Evolutionary conservation across 2,888 invertebrate genomes (phyloP).

Genomic region (Harpalus rubripes): DNA sequence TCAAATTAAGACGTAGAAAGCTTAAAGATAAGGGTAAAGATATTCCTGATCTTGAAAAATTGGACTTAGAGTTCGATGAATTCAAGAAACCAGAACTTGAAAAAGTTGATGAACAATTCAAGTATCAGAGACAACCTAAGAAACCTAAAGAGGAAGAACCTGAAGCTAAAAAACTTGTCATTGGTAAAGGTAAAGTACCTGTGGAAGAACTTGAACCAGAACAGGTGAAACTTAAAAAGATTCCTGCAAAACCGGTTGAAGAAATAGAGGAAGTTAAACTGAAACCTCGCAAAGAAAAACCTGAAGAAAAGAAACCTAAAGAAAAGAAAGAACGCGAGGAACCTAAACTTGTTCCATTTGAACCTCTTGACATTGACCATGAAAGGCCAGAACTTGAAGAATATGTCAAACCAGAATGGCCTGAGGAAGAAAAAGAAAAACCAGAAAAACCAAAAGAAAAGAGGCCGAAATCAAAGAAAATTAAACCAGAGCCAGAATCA

Average conservation of each 20-base stretch:
- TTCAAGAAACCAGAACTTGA: slow-evolving; percentile 75
- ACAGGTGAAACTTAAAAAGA: slow-evolving; percentile 79
- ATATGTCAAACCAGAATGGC: slow-evolving; percentile 75
- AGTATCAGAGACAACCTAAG: slow-evolving; percentile 76
- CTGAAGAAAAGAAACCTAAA: slow-evolving; percentile 75
- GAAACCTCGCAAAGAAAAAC: slow-evolving; percentile 72
- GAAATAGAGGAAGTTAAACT: slow-evolving; percentile 74
- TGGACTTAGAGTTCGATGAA: slow-evolving; percentile 76
- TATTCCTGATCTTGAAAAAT: slow-evolving; percentile 76
- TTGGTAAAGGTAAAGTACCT: slow-evolving; percentile 79
- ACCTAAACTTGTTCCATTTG: slow-evolving; percentile 75
- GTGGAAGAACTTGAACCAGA: slow-evolving; percentile 76
- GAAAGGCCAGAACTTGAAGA: slow-evolving; percentile 75
- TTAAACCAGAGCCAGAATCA: slow-evolving; percentile 76
- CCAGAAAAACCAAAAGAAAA: slow-evolving; percentile 73
- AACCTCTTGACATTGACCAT: slow-evolving; percentile 75
- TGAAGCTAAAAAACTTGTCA: slow-evolving; percentile 75
- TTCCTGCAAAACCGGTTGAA: slow-evolving; percentile 76
- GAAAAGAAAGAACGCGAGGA: slow-evolving; percentile 75
- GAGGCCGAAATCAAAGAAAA: slow-evolving; percentile 73
- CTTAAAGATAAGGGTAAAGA: slow-evolving; percentile 76
- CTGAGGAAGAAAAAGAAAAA: slow-evolving; percentile 75
- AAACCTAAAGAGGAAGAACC: slow-evolving; percentile 77
- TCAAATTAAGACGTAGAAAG: slow-evolving; percentile 76
- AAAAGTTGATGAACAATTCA: slow-evolving; percentile 76